phyloP scores from a whole-genome alignment of 2,888 invertebrate species.

The Rotaria sp. region DNA sequence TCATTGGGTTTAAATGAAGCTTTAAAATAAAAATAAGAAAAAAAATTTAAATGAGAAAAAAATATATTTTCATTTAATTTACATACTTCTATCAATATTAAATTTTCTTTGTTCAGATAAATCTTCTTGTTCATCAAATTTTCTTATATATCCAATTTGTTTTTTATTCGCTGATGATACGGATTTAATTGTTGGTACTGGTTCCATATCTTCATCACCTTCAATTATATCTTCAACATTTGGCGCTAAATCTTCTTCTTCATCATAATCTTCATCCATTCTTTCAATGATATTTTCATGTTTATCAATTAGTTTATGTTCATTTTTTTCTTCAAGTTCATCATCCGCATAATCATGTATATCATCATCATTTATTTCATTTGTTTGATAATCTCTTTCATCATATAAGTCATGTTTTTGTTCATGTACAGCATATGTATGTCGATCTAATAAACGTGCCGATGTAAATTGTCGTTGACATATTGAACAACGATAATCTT shows the following conservation, averaged over 20 bases:
- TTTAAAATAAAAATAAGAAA: not conserved
- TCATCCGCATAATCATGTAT: not conserved
- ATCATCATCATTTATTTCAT: not conserved
- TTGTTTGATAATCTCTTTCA: constrained; percentile 1
- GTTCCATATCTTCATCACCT: not conserved
- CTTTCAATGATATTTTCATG: not conserved
- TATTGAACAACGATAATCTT: not conserved
- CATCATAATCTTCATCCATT: not conserved
- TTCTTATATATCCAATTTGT: not conserved
- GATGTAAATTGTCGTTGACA: constrained; percentile 13
- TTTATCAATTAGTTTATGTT: not conserved
- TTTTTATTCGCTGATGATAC: not conserved
- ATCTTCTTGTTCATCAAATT: not conserved
- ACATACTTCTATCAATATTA: not conserved
- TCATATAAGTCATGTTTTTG: not conserved
- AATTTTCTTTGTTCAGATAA: not conserved
- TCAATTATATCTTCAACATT: not conserved
- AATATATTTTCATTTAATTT: not conserved
- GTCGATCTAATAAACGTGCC: not conserved
- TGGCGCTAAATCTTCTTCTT: not conserved
- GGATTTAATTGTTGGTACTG: not conserved
- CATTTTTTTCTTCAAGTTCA: not conserved
- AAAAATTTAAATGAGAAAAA: not conserved
- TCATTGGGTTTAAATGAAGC: not conserved
- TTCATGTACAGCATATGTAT: constrained; percentile 1